These are phyloP conservation scores for Caenorhabditis imperialis DNA, from an alignment of 2,888 invertebrate species.

Conservation along the genomic window DNA sequence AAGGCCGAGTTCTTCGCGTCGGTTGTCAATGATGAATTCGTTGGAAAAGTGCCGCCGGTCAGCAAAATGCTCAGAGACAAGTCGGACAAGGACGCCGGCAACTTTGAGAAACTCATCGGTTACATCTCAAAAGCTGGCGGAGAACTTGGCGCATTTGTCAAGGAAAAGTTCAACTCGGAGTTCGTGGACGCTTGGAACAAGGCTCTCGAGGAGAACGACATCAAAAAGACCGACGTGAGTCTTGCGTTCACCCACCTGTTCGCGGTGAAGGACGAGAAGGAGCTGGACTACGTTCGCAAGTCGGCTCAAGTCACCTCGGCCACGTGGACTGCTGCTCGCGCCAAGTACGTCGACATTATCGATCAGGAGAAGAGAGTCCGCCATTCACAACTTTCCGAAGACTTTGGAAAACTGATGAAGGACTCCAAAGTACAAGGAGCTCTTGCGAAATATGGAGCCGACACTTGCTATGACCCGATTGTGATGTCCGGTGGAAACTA, in stretches of 20 bases:
- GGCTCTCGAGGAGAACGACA: slow-evolving; percentile 85
- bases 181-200: slow-evolving; percentile 93
- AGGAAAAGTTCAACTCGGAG: slow-evolving; percentile 93
- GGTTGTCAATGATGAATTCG: slow-evolving; percentile 85
- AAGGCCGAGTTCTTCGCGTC: slow-evolving; percentile 96
- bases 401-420: slow-evolving; percentile 91
- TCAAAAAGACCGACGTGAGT: slow-evolving; percentile 89
- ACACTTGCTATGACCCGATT: slow-evolving; percentile 98
- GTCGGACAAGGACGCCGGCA: slow-evolving; percentile 89
- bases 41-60: slow-evolving; percentile 86
- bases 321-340: slow-evolving; percentile 93
- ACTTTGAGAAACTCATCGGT: slow-evolving; percentile 85
- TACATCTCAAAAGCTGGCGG: slow-evolving; percentile 90
- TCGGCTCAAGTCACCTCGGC: slow-evolving; percentile 93
- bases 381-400: slow-evolving; percentile 93
- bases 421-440: slow-evolving; percentile 95
- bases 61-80: slow-evolving; percentile 91
- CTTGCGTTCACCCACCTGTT: slow-evolving; percentile 88
- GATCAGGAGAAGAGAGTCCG: slow-evolving; percentile 98
- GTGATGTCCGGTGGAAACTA: slow-evolving; percentile 99
- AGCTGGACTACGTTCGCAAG: slow-evolving; percentile 90
- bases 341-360: slow-evolving; percentile 98
- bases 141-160: slow-evolving; percentile 89
- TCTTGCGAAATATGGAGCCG: slow-evolving; percentile 82
- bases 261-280: slow-evolving; percentile 94